Base-by-base conservation (phyloP, 2,888 invertebrate genomes). In the Platynereis dumerilii region DNA sequence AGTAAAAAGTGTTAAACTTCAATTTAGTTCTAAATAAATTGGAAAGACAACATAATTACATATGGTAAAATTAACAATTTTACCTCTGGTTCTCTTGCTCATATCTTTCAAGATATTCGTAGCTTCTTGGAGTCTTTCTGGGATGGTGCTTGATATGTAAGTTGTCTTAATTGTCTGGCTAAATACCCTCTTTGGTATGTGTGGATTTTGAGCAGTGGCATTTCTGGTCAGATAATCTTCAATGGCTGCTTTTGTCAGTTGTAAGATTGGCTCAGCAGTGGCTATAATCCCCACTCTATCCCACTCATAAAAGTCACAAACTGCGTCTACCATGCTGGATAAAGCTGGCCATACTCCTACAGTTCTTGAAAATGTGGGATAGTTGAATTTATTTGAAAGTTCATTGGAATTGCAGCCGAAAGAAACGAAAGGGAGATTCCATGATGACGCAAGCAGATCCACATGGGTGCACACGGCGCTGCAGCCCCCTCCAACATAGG, bases 341-440 rank as follows among this genome's bases (percentile, higher is more conserved):
- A 48, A n/a, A 22, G 20, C 17, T 5, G 48, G 7, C 48, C 48
- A 48, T 3, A 22, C 22, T n/a, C 48, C 48, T 22, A 48, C 48
- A n/a, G 48, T 48, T 48, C 48, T 5, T 20, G 48, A 20, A 48
- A 48, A 48, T 5, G 48, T 48, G 3, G 48, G 48, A n/a, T 48
- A 48, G 7, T 48, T n/a, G 48, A 20, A 20, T 22, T 5, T 48
- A n/a, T 48, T 48, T 5, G 48, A 48, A 12, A 48, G 48, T 48
- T 48, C 48, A n/a, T 48, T n/a, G 48, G 48, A n/a, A 20, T n/a
- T 48, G n/a, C 48, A 48, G 17, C 48, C 48, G 17, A 48, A 48
- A 20, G 48, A 48, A n/a, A 48, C 22, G 5, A 48, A n/a, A 12
- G 48, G 48, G 3, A 48, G n/a, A 48, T 48, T 22, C n/a, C n/a